Conservation (phyloP, 2,888 invertebrate genomes). For the Drosophila silvestris region DNA sequence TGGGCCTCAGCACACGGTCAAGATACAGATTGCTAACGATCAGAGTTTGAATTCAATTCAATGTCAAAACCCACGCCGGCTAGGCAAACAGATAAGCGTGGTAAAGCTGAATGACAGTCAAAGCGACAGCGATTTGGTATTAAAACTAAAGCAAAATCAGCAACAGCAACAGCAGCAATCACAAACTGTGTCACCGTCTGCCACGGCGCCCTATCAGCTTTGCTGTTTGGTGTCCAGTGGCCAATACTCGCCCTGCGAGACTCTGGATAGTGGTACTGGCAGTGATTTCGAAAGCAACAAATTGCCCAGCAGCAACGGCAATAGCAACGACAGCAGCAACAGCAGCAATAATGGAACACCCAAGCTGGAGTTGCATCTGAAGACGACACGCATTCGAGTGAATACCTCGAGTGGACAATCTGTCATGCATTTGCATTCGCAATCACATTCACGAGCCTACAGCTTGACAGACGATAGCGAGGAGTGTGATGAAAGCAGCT, state of each 20-base stretch:
- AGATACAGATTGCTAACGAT: constrained; percentile 83
- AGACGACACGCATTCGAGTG: constrained; percentile 80
- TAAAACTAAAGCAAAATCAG: constrained; percentile 43
- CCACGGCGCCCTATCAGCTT: constrained; percentile 68
- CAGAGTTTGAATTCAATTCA: constrained; percentile 34
- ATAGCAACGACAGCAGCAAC: constrained; percentile 42
- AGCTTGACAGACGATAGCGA: constrained; percentile 88
- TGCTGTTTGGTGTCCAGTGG: constrained; percentile 90
- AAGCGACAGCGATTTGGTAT: constrained; percentile 50
- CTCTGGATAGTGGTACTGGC: constrained; percentile 93
- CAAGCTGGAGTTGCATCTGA: constrained; percentile 85
- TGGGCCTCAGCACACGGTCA: constrained; percentile 80
- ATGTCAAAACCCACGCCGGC: constrained; percentile 39
- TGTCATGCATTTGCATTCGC: constrained; percentile 79
- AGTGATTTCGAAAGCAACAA: constrained; percentile 89
- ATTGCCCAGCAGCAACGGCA: constrained; percentile 75
- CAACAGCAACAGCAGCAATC: constrained; percentile 32
- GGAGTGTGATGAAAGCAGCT: constrained; percentile 87
- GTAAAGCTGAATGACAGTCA: constrained; percentile 70
- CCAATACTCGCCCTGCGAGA: constrained; percentile 93
- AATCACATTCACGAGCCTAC: constrained; percentile 84
- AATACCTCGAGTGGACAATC: constrained; percentile 84
- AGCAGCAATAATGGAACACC: constrained; percentile 76
- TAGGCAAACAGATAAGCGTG: constrained; percentile 68
- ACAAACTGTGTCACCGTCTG: constrained; percentile 14